Percentiles rank a stretch among this genome's conserved stretches.
Evolutionary conservation across 2,113 vertebrate species (phyloP).

Genomic region (Chunga burmeisteri): DNA sequence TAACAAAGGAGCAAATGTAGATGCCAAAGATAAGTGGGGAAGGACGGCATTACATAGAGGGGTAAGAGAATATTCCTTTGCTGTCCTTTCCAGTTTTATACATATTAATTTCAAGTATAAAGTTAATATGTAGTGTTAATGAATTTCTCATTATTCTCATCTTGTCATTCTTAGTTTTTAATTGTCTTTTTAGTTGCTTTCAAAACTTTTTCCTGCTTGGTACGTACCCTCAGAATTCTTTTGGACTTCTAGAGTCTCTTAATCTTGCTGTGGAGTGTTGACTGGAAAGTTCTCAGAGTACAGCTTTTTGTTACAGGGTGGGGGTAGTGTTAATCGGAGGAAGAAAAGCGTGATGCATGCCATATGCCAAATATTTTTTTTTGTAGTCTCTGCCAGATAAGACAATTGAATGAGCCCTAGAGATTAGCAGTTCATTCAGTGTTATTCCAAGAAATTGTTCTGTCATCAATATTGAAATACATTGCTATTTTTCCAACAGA

Average conservation of each 20-base stretch:
- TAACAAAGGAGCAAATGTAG: constrained; percentile 92
- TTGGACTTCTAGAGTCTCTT: background rate
- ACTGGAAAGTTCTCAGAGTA: background rate
- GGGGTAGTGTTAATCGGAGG: background rate
- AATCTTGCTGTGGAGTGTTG: background rate
- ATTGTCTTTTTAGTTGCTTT: background rate
- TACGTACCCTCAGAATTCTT: background rate
- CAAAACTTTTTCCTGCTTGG: background rate
- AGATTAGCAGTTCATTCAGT: background rate
- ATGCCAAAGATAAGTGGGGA: constrained; percentile 98
- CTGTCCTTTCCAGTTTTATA: background rate
- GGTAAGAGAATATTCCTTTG: constrained; percentile 74
- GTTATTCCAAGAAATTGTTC: background rate
- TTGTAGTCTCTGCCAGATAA: background rate
- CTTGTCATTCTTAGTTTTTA: background rate
- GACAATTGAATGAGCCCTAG: background rate
- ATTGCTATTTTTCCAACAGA: background rate
- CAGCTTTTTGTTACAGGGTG: background rate
- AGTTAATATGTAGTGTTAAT: background rate
- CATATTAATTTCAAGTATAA: background rate
- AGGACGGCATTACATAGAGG: constrained; percentile 94
- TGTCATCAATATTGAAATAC: background rate
- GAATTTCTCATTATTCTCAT: background rate
- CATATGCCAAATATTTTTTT: background rate
- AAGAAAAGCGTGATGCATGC: background rate